Percentiles rank a stretch among this genome's conserved stretches.
Evolutionary conservation across 2,888 invertebrate genomes (phyloP).

Genomic region (Scaptomyza reducta): DNA sequence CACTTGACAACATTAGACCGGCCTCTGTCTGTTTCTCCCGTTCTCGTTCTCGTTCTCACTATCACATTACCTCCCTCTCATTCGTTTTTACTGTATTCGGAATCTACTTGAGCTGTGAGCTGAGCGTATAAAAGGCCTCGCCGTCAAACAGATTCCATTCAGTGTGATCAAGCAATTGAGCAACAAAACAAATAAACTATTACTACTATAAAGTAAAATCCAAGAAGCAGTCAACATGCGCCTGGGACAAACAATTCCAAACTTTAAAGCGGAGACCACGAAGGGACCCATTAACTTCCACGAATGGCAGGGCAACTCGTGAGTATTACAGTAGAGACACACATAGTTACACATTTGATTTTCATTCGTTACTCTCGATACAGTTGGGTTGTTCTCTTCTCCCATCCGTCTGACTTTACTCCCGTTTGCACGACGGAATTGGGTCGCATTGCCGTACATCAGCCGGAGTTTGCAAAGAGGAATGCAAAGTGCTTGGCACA

Average conservation of each 20-base stretch:
- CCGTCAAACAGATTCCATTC: slow-evolving; percentile 19
- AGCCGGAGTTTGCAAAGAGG: slow-evolving; percentile 88
- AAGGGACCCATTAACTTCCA: slow-evolving; percentile 90
- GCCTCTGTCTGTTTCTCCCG: background rate
- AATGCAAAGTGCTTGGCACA: slow-evolving; percentile 91
- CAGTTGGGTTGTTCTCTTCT: slow-evolving; percentile 93
- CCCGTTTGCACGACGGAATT: slow-evolving; percentile 96
- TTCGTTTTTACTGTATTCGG: background rate
- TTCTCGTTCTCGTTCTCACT: background rate
- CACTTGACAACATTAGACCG: background rate
- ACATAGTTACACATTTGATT: background rate
- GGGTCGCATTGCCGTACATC: slow-evolving; percentile 89
- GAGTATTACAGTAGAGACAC: slow-evolving; percentile 83
- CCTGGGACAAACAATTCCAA: slow-evolving; percentile 90
- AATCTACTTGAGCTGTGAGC: background rate
- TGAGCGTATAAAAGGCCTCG: slow-evolving; percentile 45
- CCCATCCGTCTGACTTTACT: slow-evolving; percentile 95
- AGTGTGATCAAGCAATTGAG: slow-evolving; percentile 34
- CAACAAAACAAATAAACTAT: slow-evolving; percentile 2
- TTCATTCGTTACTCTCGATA: background rate
- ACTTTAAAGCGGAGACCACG: slow-evolving; percentile 90
- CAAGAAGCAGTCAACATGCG: slow-evolving; percentile 85
- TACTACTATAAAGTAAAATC: background rate
- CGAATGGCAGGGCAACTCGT: slow-evolving; percentile 91
- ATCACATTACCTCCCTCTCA: background rate